Base-by-base conservation (phyloP, 2,888 invertebrate genomes). In the Xestia ashworthii region DNA sequence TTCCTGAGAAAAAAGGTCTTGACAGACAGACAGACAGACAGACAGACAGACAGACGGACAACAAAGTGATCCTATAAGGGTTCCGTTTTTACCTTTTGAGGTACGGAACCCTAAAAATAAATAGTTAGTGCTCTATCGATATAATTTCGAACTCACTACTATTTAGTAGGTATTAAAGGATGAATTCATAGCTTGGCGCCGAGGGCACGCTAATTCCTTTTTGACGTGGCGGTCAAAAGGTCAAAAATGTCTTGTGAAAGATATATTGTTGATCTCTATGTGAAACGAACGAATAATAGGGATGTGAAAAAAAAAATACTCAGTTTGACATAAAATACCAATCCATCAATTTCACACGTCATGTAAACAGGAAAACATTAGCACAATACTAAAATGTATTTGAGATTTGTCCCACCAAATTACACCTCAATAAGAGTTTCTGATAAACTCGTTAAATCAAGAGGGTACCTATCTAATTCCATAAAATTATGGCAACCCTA, bases 401-500 rank as follows among this genome's bases (percentile, higher is more conserved):
- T 66, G 69, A 32, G n/a, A 69, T 64, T 78, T 77, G 19, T n/a
- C 44, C 71, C 58, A 38, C 38, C 32, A 46, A 71, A 68, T 64
- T 44, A 2, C 55, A 68, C 46, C n/a, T 82, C 25, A 48, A 44
- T 53, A 53, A 41, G 25, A 8, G 32, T 5, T n/a, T 53, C 5
- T 44, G 16, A 55, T 71, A 74, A 78, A 75, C n/a, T 0, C 12
- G 55, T 3, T 46, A 55, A 82, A 62, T 22, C n/a, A 32, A 41
- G 19, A 41, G 11, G 0, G 41, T 82, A 64, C 60, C 50, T 58
- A 64, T 64, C 50, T 58, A 50, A 75, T 55, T 55, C n/a, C 12
- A 64, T 53, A 68, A 64, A 76, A 38, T 73, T 74, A 75, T 85
- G 81, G 75, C 78, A 73, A 80, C 82, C 85, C 82, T 83, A 86